A percentile compares a stretch with the other conserved stretches of the same genome.
Evolutionary conservation across 2,113 vertebrate genomes (phyloP).

Genomic region (Corapipo altera): DNA sequence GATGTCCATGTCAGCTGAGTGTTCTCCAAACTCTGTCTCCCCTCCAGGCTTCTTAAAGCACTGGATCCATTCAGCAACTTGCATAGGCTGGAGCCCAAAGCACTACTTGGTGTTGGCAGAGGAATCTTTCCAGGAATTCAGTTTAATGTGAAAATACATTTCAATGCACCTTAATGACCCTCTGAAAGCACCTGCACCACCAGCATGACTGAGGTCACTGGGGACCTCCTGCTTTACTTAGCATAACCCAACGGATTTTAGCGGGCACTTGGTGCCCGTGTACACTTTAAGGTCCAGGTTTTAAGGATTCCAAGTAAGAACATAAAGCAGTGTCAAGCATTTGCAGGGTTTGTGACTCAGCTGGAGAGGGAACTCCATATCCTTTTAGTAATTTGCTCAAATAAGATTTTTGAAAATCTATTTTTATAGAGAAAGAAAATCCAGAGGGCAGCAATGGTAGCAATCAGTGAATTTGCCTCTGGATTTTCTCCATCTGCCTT

Average conservation of each 20-base stretch:
- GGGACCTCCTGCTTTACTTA: background rate
- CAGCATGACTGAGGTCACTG: background rate
- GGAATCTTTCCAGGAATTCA: background rate
- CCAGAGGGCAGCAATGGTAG: background rate
- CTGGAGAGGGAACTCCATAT: background rate
- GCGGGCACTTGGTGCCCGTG: background rate
- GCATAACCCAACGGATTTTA: background rate
- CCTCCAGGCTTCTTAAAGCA: background rate
- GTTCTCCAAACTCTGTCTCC: background rate
- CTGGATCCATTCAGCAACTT: background rate
- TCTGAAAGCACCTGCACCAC: background rate
- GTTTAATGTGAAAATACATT: background rate
- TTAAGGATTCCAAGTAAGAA: background rate
- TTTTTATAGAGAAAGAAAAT: background rate
- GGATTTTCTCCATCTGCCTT: background rate
- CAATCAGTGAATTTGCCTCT: background rate
- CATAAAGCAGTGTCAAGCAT: background rate
- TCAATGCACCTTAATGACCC: fast-evolving
- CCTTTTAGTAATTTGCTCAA: background rate
- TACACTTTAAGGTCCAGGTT: background rate
- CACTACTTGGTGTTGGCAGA: background rate
- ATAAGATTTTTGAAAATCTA: background rate
- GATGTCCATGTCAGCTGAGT: fast-evolving
- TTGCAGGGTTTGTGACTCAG: background rate
- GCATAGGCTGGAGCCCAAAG: background rate